Base-by-base conservation (phyloP, 1,140 invertebrate species). In the Arion vulgaris region DNA sequence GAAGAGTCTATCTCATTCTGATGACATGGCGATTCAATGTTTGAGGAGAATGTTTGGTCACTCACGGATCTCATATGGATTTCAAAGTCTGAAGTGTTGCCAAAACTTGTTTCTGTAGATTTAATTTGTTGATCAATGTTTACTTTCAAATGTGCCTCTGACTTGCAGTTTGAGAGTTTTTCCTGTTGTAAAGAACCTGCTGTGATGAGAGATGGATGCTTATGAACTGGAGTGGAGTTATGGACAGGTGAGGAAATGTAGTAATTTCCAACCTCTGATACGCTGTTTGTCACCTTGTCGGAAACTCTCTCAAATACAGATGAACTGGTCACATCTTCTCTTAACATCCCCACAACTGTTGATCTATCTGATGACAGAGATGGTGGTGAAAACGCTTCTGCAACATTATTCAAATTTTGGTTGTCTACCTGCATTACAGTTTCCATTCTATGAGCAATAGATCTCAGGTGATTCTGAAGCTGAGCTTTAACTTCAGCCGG, bases 401-500 rank as follows among this genome's bases (percentile, higher is more conserved):
- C 34, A 13, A 53, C 57, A 2, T 13, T 19, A 53, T 74, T 26
- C n/a, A 28, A 36, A 66, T 36, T n/a, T 23, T 39, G 45, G 34
- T 39, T 71, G 9, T 74, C 80, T 13, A 19, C 71, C 23, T 81
- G 69, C 32, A 73, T 34, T 26, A 36, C 36, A 2, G 32, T 57
- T 36, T 81, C 80, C 69, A 81, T 74, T 39, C 71, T 72, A 5
- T 39, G 34, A 36, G 80, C 80, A 26, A 81, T 81, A 23, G 80
- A 13, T 36, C 80, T 51, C 1, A 81, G 71, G 28, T 81, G 80
- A 39, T 73, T 74, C 71, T 81, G 80, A 15, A 81, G 80, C 51
- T 81, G 80, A 23, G 39, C 49, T 53, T 81, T 81, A 0, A 81
- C 80, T 28, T 81, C 80, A 26, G 69, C 32, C 39, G 80, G 80